These are phyloP conservation scores for Drosophila anomelani DNA, from an alignment of 2,888 invertebrate species.

Conservation along the genomic window DNA sequence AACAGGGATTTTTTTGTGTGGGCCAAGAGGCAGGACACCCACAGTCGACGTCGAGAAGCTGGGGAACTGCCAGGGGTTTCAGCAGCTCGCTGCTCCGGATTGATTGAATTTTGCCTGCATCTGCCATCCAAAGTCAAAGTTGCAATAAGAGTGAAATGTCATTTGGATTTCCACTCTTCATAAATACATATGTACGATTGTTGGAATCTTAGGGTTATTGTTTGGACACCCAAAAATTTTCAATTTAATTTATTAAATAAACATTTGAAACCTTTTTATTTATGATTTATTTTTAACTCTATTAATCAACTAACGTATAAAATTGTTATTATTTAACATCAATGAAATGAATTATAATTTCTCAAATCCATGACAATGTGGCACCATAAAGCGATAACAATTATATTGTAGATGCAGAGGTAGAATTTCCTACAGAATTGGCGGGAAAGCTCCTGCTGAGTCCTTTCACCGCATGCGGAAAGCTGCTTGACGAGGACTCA, in stretches of 20 bases:
- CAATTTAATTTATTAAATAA: too few species aligned
- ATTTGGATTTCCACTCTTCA: conserved; percentile 9
- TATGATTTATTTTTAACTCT: too few species aligned
- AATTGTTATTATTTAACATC: too few species aligned
- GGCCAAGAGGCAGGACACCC: neutral
- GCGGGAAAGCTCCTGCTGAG: neutral
- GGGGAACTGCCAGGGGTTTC: conserved; percentile 27
- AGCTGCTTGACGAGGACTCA: conserved; percentile 30
- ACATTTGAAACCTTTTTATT: too few species aligned
- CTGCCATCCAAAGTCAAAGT: conserved; percentile 3
- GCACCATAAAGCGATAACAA: conserved; percentile 30
- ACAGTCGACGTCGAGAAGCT: neutral
- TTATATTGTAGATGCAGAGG: conserved; percentile 18
- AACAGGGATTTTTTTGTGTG: neutral
- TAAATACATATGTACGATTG: neutral
- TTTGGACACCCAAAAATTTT: neutral
- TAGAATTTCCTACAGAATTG: conserved; percentile 20
- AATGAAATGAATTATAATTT: too few species aligned
- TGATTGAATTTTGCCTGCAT: conserved; percentile 37
- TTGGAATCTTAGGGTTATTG: neutral
- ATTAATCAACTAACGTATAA: too few species aligned
- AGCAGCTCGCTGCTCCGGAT: conserved; percentile 14
- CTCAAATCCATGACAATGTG: conserved; percentile 35
- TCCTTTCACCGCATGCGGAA: conserved; percentile 51
- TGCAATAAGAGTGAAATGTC: conserved; percentile 7